Conservation (phyloP, 2,113 vertebrate genomes). For the Rhipidura dahli region DNA sequence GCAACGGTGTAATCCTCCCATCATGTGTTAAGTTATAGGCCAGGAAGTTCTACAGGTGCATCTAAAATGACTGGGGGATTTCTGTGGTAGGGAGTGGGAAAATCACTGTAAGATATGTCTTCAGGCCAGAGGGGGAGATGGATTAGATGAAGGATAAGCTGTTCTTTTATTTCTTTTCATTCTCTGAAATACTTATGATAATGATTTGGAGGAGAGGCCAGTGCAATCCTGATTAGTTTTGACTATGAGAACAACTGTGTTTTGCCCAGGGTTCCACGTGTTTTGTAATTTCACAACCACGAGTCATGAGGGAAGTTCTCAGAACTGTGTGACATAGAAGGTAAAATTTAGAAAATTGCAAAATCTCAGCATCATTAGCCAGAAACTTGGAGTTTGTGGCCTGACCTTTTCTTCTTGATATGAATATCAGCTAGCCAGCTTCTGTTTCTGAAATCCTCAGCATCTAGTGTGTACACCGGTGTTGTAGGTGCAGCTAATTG, state of each 20-base stretch:
- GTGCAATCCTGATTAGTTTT: neutral
- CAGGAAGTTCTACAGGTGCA: neutral
- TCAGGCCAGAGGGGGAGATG: neutral
- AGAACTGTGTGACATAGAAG: neutral
- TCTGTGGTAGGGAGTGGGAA: neutral
- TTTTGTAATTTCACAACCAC: neutral
- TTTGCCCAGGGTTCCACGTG: neutral
- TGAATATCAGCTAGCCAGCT: neutral
- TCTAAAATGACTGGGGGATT: rapidly evolving
- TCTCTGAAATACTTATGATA: neutral
- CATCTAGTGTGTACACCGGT: rapidly evolving
- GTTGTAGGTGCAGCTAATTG: neutral
- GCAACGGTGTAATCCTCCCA: neutral
- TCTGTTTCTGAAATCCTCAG: neutral
- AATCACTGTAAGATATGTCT: neutral
- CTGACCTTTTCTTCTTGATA: neutral
- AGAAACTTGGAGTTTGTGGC: neutral
- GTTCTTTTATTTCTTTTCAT: neutral
- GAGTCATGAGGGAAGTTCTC: neutral
- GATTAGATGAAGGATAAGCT: neutral
- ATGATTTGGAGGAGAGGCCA: neutral
- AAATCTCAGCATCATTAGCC: neutral
- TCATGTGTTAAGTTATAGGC: neutral
- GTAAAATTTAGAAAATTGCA: neutral
- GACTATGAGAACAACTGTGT: neutral